Percentiles rank a stretch among this genome's conserved stretches.
Evolutionary conservation across 1,140 invertebrate species (phyloP).

Genomic region (Oncopodura yosiiana): DNA sequence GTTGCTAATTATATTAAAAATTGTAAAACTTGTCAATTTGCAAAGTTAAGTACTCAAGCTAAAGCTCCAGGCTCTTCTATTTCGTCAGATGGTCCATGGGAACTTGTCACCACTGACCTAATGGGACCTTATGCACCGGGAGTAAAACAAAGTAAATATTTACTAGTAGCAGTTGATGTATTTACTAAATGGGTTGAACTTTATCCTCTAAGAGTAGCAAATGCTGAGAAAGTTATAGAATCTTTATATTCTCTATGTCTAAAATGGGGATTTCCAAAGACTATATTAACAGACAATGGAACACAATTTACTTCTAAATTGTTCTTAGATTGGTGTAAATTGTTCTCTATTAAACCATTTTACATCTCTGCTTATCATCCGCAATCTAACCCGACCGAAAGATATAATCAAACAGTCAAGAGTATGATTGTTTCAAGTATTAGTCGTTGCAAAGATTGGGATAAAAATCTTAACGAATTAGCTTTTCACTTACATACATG

Average conservation of each 20-base stretch:
- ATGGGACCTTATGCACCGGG: conserved; percentile 32
- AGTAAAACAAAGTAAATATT: conserved; percentile 9
- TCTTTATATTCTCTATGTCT: conserved; percentile 29
- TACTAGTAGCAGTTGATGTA: conserved; percentile 28
- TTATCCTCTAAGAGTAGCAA: conserved; percentile 23
- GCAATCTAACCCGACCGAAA: conserved; percentile 40
- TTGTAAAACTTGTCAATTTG: conserved; percentile 4
- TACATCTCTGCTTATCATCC: conserved; percentile 39
- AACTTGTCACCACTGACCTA: conserved; percentile 28
- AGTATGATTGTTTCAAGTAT: conserved; percentile 37
- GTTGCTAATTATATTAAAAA: neutral
- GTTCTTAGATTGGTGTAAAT: conserved; percentile 14
- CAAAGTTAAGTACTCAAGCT: neutral
- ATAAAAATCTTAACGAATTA: conserved; percentile 38
- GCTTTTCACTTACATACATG: conserved; percentile 41
- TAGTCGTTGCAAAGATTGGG: conserved; percentile 34
- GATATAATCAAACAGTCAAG: conserved; percentile 43
- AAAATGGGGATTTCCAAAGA: conserved; percentile 33
- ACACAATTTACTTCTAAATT: conserved; percentile 29
- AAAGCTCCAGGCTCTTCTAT: neutral
- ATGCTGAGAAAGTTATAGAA: conserved; percentile 21
- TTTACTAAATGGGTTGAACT: conserved; percentile 34
- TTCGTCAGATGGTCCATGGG: conserved; percentile 22
- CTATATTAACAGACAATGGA: conserved; percentile 35
- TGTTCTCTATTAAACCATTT: conserved; percentile 5